A percentile compares a stretch with the other conserved stretches of the same genome.
These are phyloP conservation scores for Anser brachyrhynchus DNA, from an alignment of 2,113 vertebrate genomes.

Conservation along the genomic window DNA sequence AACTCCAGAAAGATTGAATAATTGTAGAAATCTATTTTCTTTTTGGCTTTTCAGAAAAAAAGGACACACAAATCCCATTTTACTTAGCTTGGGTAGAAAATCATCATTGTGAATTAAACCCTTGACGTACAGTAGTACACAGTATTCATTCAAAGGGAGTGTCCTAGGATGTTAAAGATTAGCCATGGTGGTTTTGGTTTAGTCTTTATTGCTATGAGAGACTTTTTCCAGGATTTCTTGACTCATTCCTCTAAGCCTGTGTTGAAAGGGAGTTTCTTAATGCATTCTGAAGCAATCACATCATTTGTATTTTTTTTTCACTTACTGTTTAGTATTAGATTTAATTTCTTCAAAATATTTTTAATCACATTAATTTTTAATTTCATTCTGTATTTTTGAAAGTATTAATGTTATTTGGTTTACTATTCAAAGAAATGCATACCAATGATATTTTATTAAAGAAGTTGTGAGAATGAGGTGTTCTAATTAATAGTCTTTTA, in stretches of 20 bases:
- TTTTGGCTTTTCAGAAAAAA: background rate
- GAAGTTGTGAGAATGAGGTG: rapidly evolving
- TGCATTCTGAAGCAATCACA: conserved; percentile 48
- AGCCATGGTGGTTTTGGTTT: conserved; percentile 37
- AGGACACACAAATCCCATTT: background rate
- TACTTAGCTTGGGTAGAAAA: background rate
- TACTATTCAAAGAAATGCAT: background rate
- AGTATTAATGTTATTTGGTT: background rate
- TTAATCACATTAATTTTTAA: background rate
- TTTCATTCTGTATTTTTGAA: background rate
- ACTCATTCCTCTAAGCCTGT: conserved; percentile 42
- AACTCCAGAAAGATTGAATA: background rate
- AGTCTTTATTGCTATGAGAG: conserved; percentile 7
- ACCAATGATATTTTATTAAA: background rate
- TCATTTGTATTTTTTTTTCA: background rate
- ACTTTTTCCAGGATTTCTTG: conserved; percentile 53
- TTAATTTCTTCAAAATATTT: background rate
- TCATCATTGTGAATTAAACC: background rate
- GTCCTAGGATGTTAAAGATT: conserved; percentile 35
- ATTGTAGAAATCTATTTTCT: background rate
- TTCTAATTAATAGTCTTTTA: background rate
- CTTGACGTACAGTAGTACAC: background rate
- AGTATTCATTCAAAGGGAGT: background rate
- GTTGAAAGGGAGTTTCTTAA: conserved; percentile 57
- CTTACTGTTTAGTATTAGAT: background rate